These are phyloP conservation scores for Pristionchus mayeri DNA, from an alignment of 2,888 invertebrate species.

Conservation along the genomic window DNA sequence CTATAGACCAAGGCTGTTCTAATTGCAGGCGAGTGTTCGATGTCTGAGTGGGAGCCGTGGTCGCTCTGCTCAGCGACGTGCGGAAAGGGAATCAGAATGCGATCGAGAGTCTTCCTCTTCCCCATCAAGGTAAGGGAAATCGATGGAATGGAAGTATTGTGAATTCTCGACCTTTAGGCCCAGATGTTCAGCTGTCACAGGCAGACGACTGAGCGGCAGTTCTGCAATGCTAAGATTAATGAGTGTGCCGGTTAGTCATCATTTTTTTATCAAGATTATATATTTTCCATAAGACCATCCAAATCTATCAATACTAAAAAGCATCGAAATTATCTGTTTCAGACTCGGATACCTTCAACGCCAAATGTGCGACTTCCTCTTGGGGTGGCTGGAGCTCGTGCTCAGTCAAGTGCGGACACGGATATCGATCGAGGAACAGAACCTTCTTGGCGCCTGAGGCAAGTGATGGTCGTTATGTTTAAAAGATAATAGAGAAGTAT, in stretches of 20 bases:
- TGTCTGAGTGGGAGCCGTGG: constrained; percentile 87
- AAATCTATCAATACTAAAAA: background rate
- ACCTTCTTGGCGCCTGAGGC: constrained; percentile 56
- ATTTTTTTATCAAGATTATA: background rate
- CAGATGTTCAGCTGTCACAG: constrained; percentile 79
- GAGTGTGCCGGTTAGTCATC: constrained; percentile 69
- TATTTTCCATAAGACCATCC: background rate
- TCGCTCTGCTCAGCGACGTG: constrained; percentile 87
- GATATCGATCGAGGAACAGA: constrained; percentile 84
- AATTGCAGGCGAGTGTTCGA: constrained; percentile 81
- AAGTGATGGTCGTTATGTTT: constrained; percentile 30
- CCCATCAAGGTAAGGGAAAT: constrained; percentile 78
- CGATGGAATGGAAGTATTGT: no score
- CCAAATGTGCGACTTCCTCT: constrained; percentile 83
- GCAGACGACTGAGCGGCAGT: constrained; percentile 85
- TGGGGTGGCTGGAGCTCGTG: constrained; percentile 88
- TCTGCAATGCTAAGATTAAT: constrained; percentile 75
- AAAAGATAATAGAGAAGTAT: constrained; percentile 44
- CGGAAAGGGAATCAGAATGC: constrained; percentile 82
- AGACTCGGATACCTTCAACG: constrained; percentile 76
- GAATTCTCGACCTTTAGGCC: no score
- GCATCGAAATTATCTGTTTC: background rate
- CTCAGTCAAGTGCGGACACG: constrained; percentile 89
- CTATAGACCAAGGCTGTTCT: background rate
- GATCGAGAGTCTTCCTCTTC: constrained; percentile 84